A percentile compares a stretch with the other conserved stretches of the same genome.
Evolutionary conservation across 2,113 vertebrate species (phyloP).

Genomic region (Bubo bubo): DNA sequence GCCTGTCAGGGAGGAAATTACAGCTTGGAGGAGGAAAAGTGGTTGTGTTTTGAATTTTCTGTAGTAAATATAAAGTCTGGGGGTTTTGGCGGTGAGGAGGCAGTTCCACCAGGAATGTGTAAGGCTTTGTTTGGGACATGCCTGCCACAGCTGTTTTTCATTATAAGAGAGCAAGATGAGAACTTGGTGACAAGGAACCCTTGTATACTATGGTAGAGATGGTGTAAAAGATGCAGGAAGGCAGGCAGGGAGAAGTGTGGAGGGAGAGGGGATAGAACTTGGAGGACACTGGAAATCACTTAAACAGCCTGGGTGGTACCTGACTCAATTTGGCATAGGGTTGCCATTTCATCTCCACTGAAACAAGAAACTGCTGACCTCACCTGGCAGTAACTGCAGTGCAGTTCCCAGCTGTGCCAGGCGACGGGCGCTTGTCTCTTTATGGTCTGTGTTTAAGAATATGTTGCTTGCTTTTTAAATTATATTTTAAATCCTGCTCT

Average conservation of each 20-base stretch:
- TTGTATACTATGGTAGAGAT: slow-evolving; percentile 15
- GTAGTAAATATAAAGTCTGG: slow-evolving; percentile 62
- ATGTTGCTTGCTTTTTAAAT: background rate
- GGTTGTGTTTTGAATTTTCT: slow-evolving; percentile 65
- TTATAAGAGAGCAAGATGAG: slow-evolving; percentile 51
- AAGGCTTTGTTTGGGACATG: slow-evolving; percentile 65
- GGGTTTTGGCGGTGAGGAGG: slow-evolving; percentile 60
- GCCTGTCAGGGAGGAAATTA: slow-evolving; percentile 62
- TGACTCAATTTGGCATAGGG: background rate
- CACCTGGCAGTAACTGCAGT: background rate
- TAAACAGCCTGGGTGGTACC: background rate
- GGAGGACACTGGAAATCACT: background rate
- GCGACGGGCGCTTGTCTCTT: background rate
- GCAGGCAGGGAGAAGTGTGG: background rate
- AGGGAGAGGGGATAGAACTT: background rate
- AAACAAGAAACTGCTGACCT: background rate
- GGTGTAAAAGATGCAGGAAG: slow-evolving; percentile 47
- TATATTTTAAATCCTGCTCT: background rate
- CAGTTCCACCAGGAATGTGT: slow-evolving; percentile 63
- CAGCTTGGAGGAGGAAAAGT: slow-evolving; percentile 54
- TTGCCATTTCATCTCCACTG: background rate
- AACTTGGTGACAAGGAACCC: slow-evolving; percentile 65
- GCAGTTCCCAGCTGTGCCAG: background rate
- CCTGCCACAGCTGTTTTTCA: slow-evolving; percentile 68
- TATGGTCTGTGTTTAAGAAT: background rate